phyloP scores from a whole-genome alignment of 2,113 vertebrate genomes.

The Casuarius casuarius region DNA sequence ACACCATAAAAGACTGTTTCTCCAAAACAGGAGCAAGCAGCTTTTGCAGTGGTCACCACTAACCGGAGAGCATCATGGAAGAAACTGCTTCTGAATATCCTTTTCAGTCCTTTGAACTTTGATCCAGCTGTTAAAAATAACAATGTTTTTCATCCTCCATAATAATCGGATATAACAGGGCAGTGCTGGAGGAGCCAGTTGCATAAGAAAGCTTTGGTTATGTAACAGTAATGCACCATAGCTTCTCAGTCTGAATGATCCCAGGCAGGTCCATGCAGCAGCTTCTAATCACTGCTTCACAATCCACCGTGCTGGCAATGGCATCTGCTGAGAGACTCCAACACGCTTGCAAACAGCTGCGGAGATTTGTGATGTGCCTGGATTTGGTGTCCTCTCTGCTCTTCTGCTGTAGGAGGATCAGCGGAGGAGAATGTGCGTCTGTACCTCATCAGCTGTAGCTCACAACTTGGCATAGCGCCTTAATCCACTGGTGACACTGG shows the following conservation, averaged over 20 bases:
- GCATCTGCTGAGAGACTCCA: background rate
- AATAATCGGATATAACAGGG: constrained; percentile 44
- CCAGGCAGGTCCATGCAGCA: background rate
- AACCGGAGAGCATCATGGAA: background rate
- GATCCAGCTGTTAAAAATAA: constrained; percentile 70
- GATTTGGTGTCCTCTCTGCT: background rate
- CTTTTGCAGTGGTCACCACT: background rate
- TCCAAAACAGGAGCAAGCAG: background rate
- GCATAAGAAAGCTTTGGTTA: constrained; percentile 6
- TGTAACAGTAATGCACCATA: background rate
- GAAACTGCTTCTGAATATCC: constrained; percentile 43
- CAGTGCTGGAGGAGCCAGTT: background rate
- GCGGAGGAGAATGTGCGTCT: fast-evolving
- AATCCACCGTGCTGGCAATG: background rate
- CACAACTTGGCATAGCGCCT: background rate
- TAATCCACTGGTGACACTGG: background rate
- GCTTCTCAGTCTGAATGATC: background rate
- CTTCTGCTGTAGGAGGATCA: background rate
- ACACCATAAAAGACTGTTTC: background rate
- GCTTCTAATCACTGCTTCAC: background rate
- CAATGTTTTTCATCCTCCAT: constrained; percentile 33
- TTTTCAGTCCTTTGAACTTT: constrained; percentile 27
- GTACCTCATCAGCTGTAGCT: background rate
- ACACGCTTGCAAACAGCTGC: background rate
- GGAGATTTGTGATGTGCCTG: fast-evolving